These are phyloP conservation scores for Caenorhabditis macrosperma DNA, from an alignment of 2,888 invertebrate species.

Conservation along the genomic window DNA sequence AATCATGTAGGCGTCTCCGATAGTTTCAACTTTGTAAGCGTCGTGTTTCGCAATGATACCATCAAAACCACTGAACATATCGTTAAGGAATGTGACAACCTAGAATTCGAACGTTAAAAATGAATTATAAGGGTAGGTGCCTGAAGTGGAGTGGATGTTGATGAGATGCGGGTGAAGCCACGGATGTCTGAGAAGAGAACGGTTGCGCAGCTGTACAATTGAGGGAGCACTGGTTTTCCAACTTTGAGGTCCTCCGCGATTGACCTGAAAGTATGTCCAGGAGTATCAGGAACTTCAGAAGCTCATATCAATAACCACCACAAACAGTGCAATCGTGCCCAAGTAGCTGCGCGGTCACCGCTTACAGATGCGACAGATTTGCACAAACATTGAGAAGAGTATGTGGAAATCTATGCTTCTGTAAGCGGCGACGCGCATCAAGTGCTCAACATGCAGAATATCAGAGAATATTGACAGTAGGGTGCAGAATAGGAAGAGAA, in stretches of 20 bases:
- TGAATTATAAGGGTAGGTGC: constrained; percentile 31
- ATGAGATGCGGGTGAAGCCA: constrained; percentile 79
- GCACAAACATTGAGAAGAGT: constrained; percentile 40
- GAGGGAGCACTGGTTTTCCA: constrained; percentile 78
- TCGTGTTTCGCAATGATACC: constrained; percentile 80
- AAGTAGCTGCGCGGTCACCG: constrained; percentile 28
- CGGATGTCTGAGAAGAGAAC: constrained; percentile 79
- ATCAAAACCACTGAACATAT: constrained; percentile 79
- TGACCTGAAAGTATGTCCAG: constrained; percentile 67
- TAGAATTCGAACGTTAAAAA: constrained; percentile 35
- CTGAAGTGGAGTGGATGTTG: constrained; percentile 79
- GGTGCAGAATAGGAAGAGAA: neutral
- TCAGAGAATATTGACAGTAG: constrained; percentile 24
- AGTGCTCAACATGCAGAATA: constrained; percentile 23
- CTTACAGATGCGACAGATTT: constrained; percentile 65
- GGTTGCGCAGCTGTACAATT: constrained; percentile 77
- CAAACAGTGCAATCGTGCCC: constrained; percentile 12
- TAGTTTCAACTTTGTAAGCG: constrained; percentile 79
- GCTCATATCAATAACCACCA: neutral
- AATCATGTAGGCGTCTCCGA: constrained; percentile 80
- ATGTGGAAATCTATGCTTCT: constrained; percentile 64
- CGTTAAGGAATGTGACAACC: constrained; percentile 79
- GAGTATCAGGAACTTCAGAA: neutral
- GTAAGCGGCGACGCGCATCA: constrained; percentile 44
- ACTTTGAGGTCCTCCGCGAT: constrained; percentile 79